phyloP scores from a whole-genome alignment of 30 jellyfish, hydroid and myxozoan genomes.

The Pelagia noctiluca region DNA sequence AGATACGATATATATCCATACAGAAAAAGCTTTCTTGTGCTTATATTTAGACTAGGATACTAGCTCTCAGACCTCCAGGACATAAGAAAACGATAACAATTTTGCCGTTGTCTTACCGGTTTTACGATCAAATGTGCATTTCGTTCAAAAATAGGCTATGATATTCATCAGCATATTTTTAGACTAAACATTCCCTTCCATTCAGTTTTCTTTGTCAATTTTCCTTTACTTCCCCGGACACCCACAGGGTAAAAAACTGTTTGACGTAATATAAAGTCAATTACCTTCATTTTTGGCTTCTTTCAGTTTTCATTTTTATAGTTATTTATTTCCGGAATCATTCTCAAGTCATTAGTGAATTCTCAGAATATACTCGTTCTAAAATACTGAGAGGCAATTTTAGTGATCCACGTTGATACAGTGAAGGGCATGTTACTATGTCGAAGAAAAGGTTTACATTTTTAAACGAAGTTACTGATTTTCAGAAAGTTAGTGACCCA shows the following conservation, averaged over 20 bases:
- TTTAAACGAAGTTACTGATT: background rate
- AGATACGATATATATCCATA: background rate
- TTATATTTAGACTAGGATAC: no score
- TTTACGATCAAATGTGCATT: no score
- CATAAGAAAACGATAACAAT: no score
- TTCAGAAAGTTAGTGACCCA: background rate
- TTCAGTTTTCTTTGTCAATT: no score
- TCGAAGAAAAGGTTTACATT: background rate
- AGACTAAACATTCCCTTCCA: no score
- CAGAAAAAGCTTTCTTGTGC: background rate
- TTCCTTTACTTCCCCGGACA: no score
- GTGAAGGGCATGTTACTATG: background rate
- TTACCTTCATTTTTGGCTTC: background rate
- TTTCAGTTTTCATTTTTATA: background rate
- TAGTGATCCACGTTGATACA: background rate
- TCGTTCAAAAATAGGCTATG: no score
- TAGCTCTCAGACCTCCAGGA: no score
- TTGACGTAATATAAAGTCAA: background rate
- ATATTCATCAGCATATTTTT: no score
- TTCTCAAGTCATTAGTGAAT: background rate
- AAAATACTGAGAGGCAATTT: background rate
- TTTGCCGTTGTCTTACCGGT: no score
- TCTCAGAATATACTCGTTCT: background rate
- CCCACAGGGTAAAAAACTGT: background rate
- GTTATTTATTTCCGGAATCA: background rate